Evolutionary conservation across 2,888 invertebrate genomes (phyloP).

Genomic region (Apocheima hispidaria): DNA sequence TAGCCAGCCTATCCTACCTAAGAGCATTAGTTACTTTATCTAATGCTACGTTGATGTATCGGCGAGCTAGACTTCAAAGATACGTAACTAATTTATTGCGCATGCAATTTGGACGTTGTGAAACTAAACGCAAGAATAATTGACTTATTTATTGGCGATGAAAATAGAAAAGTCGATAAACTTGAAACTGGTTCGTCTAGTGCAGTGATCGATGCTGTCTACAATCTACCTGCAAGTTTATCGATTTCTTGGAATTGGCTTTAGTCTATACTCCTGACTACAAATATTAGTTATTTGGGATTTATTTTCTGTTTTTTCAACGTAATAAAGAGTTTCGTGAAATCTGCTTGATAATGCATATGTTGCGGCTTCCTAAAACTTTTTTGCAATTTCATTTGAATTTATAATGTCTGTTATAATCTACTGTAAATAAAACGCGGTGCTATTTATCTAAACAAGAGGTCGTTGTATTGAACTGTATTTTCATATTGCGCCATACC

Average conservation of each 20-base stretch:
- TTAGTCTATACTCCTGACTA: background rate
- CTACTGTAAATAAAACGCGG: background rate
- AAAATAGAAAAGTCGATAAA: slow-evolving; percentile 2
- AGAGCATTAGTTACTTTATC: no score
- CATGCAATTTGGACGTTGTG: no score
- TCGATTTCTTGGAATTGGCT: slow-evolving; percentile 1
- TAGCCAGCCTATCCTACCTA: no score
- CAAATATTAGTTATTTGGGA: no score
- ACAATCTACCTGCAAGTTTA: background rate
- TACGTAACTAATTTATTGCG: no score
- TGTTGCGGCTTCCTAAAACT: background rate
- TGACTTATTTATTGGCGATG: background rate
- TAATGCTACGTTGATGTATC: no score
- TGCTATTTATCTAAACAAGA: background rate
- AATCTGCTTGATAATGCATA: background rate
- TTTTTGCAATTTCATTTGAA: slow-evolving; percentile 1
- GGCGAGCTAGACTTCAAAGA: no score
- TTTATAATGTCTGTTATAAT: background rate
- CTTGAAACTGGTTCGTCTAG: background rate
- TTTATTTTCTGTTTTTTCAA: no score
- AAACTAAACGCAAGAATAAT: background rate
- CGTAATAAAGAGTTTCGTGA: no score
- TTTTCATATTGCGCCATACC: slow-evolving; percentile 34
- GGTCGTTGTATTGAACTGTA: slow-evolving; percentile 3
- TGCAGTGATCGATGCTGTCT: background rate